Base-by-base conservation (phyloP, 1,140 invertebrate genomes). In the Homarus americanus region DNA sequence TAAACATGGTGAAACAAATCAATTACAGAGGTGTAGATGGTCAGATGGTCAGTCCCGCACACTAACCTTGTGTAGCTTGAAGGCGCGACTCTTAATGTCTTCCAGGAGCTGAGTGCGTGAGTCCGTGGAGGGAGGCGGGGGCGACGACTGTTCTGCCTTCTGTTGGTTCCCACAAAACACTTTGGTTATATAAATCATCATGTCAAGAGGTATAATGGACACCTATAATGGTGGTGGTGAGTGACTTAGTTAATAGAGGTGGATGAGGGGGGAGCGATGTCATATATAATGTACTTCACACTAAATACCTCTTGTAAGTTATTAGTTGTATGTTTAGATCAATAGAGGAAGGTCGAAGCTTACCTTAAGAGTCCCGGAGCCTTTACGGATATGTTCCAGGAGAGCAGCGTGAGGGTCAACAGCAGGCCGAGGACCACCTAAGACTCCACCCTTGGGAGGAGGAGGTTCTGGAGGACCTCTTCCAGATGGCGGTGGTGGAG, bases 21-120 rank as follows among this genome's bases (percentile, higher is more conserved):
- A n/a, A n/a, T n/a, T n/a, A n/a, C n/a, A n/a, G n/a, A n/a, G n/a
- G n/a, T n/a, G n/a, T n/a, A n/a, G n/a, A n/a, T n/a, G n/a, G n/a
- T n/a, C n/a, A n/a, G n/a, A n/a, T n/a, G n/a, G n/a, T n/a, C n/a
- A n/a, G n/a, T n/a, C n/a, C n/a, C n/a, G n/a, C 15, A 58, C 20
- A 10, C 40, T 44, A 44, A 79, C 76, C 76, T 79, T 79, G 24
- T 49, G 76, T 3, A 79, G 76, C 76, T 24, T 79, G 40, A 79
- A 58, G 53, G 53, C 40, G 41, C 76, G 40, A 2, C 2, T 17
- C 40, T 44, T 79, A 24, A 79, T 79, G 5, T 79, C 76, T 24
- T 79, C 76, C 15, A 79, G 44, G 24, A 79, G 76, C 76, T 79
- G 76, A 15, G n/a, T 15, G 5, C 76, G 36, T 20, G 4, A 15